These are phyloP conservation scores for Agrypnus murinus DNA, from an alignment of 2,888 invertebrate species.

Conservation along the genomic window DNA sequence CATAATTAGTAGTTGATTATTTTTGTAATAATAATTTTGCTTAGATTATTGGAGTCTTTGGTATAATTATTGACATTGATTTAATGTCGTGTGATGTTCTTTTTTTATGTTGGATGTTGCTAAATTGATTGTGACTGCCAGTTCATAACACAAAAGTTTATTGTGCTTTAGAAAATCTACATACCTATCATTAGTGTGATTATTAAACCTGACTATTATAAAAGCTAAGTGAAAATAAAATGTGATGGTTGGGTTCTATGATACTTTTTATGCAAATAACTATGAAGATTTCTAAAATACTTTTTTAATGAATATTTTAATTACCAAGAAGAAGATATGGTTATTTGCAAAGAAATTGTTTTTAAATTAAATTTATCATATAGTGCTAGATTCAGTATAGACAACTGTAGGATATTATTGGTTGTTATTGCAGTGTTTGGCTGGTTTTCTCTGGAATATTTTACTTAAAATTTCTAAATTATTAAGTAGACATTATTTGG, in stretches of 20 bases:
- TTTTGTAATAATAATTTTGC: conserved; percentile 5
- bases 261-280: neutral
- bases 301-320: neutral
- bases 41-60: conserved; percentile 4
- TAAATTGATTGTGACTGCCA: conserved; percentile 34
- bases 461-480: conserved; percentile 5
- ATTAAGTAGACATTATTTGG: neutral
- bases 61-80: conserved; percentile 7
- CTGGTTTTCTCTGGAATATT: conserved; percentile 2
- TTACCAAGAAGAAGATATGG: neutral
- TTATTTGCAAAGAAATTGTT: conserved; percentile 3
- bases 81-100: conserved; percentile 14
- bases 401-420: neutral
- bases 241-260: conserved; percentile 2
- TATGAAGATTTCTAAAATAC: neutral
- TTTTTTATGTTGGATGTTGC: conserved; percentile 6
- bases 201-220: conserved; percentile 8
- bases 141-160: conserved; percentile 17
- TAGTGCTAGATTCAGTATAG: conserved; percentile 5
- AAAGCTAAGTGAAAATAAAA: neutral
- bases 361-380: conserved; percentile 6
- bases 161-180: conserved; percentile 19
- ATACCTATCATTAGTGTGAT: conserved; percentile 16
- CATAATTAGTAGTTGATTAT: conserved; percentile 3
- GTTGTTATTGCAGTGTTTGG: conserved; percentile 9